Conservation (phyloP, 2,888 invertebrate genomes). For the Noctuana brunneofusca region DNA sequence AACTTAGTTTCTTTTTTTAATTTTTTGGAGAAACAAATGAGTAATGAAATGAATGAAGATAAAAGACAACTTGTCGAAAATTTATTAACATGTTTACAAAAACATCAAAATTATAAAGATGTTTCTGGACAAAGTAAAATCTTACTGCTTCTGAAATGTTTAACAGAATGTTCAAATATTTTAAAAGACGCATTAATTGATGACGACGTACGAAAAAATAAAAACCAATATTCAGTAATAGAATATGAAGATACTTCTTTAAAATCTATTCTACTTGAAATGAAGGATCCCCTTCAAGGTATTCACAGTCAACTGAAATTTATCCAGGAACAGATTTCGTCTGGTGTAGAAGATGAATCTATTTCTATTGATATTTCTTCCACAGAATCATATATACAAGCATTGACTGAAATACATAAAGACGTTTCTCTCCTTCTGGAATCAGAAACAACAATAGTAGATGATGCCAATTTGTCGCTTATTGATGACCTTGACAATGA, state of each 20-base stretch:
- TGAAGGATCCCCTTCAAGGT: constrained; percentile 60
- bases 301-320: constrained; percentile 60
- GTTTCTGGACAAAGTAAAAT: constrained; percentile 58
- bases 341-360: constrained; percentile 56
- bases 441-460: constrained; percentile 46
- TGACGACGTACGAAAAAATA: constrained; percentile 34
- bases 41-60: constrained; percentile 29
- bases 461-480: constrained; percentile 55
- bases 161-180: constrained; percentile 63
- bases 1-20: constrained; percentile 50
- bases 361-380: constrained; percentile 59
- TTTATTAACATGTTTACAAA: constrained; percentile 51
- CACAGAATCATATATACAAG: constrained; percentile 64
- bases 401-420: constrained; percentile 64
- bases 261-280: constrained; percentile 56
- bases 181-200: constrained; percentile 49
- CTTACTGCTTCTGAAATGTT: constrained; percentile 63
- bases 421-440: constrained; percentile 60
- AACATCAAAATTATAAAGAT: constrained; percentile 61
- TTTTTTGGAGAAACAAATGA: constrained; percentile 45
- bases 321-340: constrained; percentile 61
- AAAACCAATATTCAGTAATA: constrained; percentile 44
- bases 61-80: constrained; percentile 46
- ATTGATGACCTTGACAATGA: constrained; percentile 63
- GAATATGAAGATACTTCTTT: constrained; percentile 49